Evolutionary conservation across 2,113 vertebrate species (phyloP), one percentile per base, ranked within the genome.

Genomic region (Sterrhoptilus dennistouni): DNA sequence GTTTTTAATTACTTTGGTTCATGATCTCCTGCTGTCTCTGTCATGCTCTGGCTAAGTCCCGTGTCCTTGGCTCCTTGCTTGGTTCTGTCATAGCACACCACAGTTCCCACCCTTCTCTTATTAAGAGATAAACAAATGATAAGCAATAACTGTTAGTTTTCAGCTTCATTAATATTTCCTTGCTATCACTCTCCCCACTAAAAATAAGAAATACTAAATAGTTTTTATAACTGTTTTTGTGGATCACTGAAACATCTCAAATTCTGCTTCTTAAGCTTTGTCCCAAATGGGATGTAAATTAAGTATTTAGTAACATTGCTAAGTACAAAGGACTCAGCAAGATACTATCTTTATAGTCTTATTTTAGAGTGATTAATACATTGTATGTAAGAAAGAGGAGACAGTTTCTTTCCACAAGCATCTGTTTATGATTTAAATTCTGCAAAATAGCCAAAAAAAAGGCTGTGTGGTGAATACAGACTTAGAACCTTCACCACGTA

Each of bases 351-450:
- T 96, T 96, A 77, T 72, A 70, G 86, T 60, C 68, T 93, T 90
- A 69, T 91, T 93, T 91, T 93, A 90, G 95, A 91, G 90, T 97
- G 90, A 97, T 98, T 97, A 96, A 97, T 96, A 47, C 25, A 66
- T 77, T 76, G 87, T 66, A 90, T 87, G 61, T 87, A 93, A 93
- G 87, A 89, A 95, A 84, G 65, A 91, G 65, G 82, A 61, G 25
- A 79, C 60, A 38, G 56, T 52, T 85, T 94, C 88, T 95, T 97
- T 85, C 83, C 27, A 50, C 78, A 90, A 89, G 94, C 97, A 97
- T 97, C 83, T 97, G 97, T 69, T 97, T 97, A 57, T 95, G 71
- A 97, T 97, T 97, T 97, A 88, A 96, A 84, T 78, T 50, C 76
- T 96, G 68, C 79, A 91, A 95, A 42, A 85, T 96, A 91, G n/a